phyloP scores from a whole-genome alignment of 1,140 invertebrate genomes.

The Bradysia coprophila region DNA sequence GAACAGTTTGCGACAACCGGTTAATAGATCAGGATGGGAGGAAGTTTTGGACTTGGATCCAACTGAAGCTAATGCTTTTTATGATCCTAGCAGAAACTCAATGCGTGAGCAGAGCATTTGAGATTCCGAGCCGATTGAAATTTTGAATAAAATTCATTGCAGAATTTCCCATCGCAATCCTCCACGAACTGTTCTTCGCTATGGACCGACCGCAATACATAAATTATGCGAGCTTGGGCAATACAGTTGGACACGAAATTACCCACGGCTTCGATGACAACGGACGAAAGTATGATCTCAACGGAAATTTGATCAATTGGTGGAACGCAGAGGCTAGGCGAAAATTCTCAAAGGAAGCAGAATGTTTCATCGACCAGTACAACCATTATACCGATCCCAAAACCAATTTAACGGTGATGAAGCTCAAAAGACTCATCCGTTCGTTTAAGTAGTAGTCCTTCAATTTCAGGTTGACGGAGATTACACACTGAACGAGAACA shows the following conservation, averaged over 20 bases:
- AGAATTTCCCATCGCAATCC: constrained; percentile 20
- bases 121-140: neutral
- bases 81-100: neutral
- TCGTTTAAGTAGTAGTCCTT: too few species aligned
- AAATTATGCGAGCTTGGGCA: constrained; percentile 30
- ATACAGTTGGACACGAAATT: constrained; percentile 23
- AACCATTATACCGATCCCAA: neutral
- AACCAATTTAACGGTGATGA: constrained; percentile 27
- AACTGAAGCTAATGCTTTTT: neutral
- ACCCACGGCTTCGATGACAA: constrained; percentile 36
- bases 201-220: constrained; percentile 39
- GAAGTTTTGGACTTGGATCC: neutral
- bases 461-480: too few species aligned
- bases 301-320: neutral
- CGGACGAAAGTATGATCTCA: neutral
- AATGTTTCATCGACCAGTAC: constrained; percentile 33
- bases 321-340: constrained; percentile 9
- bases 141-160: neutral
- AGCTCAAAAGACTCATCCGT: too few species aligned
- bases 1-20: neutral
- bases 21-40: too few species aligned
- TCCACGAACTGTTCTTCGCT: constrained; percentile 43
- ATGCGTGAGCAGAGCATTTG: neutral
- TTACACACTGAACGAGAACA: too few species aligned
- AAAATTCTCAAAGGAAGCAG: constrained; percentile 38